A percentile compares a stretch with the other conserved stretches of the same genome.
Evolutionary conservation across 1,140 invertebrate species (phyloP).

Genomic region (Solen grandis): DNA sequence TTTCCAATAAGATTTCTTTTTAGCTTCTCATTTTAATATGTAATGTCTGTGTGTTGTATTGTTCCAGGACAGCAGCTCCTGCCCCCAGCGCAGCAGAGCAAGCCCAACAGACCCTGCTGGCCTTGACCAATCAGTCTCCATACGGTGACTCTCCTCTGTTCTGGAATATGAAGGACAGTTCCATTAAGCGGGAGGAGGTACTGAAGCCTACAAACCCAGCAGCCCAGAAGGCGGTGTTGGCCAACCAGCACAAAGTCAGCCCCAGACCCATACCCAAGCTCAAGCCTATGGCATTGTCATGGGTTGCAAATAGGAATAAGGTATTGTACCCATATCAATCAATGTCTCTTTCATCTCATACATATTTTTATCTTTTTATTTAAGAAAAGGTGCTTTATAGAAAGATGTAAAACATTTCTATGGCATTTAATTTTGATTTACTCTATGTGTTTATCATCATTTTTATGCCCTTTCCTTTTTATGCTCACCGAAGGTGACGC

Average conservation of each 20-base stretch:
- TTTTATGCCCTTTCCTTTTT: no score
- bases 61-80: conserved; percentile 62
- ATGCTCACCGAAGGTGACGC: no score
- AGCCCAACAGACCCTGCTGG: conserved; percentile 85
- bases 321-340: no score
- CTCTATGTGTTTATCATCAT: no score
- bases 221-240: conserved; percentile 84
- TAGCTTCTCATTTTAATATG: background rate
- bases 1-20: background rate
- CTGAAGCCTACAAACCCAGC: conserved; percentile 88
- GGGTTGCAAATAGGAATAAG: conserved; percentile 74
- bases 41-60: conserved; percentile 8
- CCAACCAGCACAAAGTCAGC: conserved; percentile 85
- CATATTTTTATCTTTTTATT: no score
- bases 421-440: background rate
- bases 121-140: conserved; percentile 85
- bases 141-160: conserved; percentile 90
- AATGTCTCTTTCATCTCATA: no score
- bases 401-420: background rate
- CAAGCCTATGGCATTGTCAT: conserved; percentile 82
- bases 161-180: conserved; percentile 85
- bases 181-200: conserved; percentile 85
- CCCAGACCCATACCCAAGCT: conserved; percentile 84
- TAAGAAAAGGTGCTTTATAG: no score
- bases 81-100: conserved; percentile 66